Evolutionary conservation across 2,888 invertebrate genomes (phyloP).

Genomic region (Rhingia campestris): DNA sequence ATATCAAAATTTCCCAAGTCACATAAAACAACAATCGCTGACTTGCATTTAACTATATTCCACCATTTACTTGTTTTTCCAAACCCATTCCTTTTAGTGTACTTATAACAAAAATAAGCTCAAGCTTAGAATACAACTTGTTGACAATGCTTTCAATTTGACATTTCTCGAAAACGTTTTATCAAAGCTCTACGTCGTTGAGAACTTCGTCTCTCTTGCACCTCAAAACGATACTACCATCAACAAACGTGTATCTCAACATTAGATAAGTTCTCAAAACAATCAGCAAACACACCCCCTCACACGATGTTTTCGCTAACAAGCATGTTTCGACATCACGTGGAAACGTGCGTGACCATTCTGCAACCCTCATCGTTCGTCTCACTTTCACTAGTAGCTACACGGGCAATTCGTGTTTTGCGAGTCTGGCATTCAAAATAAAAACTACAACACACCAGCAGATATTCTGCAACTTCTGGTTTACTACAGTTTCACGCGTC

Average conservation of each 20-base stretch:
- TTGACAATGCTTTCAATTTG: slow-evolving; percentile 3
- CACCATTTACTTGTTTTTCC: too few species aligned
- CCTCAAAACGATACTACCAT: not conserved
- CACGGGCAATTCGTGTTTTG: too few species aligned
- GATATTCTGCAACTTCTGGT: not conserved
- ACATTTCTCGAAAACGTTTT: not conserved
- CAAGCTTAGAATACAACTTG: slow-evolving; percentile 19
- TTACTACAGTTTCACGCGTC: slow-evolving; percentile 25
- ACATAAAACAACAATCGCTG: too few species aligned
- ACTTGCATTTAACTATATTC: too few species aligned
- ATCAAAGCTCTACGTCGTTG: slow-evolving; percentile 28
- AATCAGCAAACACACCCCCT: slow-evolving; percentile 13
- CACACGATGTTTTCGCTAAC: slow-evolving; percentile 4
- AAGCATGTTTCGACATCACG: slow-evolving; percentile 56
- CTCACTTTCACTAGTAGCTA: slow-evolving; percentile 58
- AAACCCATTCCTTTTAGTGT: too few species aligned
- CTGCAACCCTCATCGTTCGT: slow-evolving; percentile 47
- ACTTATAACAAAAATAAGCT: too few species aligned
- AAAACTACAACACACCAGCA: not conserved
- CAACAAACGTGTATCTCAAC: slow-evolving; percentile 34
- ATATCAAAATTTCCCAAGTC: too few species aligned
- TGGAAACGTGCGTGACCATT: slow-evolving; percentile 60
- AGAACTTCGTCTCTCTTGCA: slow-evolving; percentile 31
- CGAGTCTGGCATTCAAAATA: too few species aligned
- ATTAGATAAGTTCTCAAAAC: slow-evolving; percentile 28